Evolutionary conservation across 2,888 invertebrate genomes (phyloP).

Genomic region (Caenorhabditis becei): DNA sequence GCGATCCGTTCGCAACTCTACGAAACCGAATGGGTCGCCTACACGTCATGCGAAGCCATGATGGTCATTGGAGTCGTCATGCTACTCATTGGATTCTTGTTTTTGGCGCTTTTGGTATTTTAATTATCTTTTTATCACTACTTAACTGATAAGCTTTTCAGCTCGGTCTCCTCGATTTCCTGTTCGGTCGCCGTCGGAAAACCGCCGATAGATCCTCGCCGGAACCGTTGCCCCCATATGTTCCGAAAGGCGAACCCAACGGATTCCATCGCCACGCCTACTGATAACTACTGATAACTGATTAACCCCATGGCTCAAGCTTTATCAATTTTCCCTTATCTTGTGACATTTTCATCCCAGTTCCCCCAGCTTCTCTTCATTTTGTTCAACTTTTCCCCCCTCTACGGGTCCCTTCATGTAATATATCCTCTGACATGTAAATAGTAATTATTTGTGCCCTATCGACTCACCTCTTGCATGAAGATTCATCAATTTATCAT

Average conservation of each 20-base stretch:
- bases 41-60: conserved; percentile 40
- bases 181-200: conserved; percentile 47
- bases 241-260: conserved; percentile 57
- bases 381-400: conserved; percentile 42
- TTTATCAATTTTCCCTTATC: conserved; percentile 11
- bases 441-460: conserved; percentile 7
- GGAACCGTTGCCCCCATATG: conserved; percentile 52
- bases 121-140: neutral
- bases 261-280: conserved; percentile 44
- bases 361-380: conserved; percentile 55
- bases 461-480: too few species aligned
- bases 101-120: conserved; percentile 48
- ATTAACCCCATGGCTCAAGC: neutral
- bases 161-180: conserved; percentile 48
- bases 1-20: conserved; percentile 71
- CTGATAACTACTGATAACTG: conserved; percentile 24
- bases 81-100: conserved; percentile 40
- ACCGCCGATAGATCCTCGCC: conserved; percentile 41
- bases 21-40: conserved; percentile 62
- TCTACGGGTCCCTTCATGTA: conserved; percentile 16
- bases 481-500: too few species aligned
- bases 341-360: conserved; percentile 15
- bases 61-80: conserved; percentile 56
- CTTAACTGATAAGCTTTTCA: conserved; percentile 11
- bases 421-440: conserved; percentile 28